These are phyloP conservation scores for Enteromius mattozi DNA, from an alignment of 2,797 vertebrate genomes.

Conservation along the genomic window DNA sequence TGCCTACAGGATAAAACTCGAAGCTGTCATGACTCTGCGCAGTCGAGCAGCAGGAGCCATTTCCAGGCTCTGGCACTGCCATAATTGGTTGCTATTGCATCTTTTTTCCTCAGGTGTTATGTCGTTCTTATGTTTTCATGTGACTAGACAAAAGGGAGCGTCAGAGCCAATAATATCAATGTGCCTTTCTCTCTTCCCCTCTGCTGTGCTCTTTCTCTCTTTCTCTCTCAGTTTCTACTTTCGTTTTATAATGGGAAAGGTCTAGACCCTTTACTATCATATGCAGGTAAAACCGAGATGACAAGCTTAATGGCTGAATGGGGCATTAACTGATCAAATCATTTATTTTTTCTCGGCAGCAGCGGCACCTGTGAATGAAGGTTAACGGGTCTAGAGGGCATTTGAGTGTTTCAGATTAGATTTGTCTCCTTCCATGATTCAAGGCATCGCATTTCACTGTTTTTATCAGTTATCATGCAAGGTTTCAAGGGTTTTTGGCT, in stretches of 20 bases:
- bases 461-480: conserved; percentile 16
- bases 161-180: conserved; percentile 12
- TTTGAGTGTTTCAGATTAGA: conserved; percentile 11
- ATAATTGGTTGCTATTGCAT: conserved; percentile 38
- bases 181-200: background rate
- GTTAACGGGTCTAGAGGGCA: conserved; percentile 27
- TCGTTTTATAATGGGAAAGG: conserved; percentile 22
- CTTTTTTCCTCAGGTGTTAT: conserved; percentile 31
- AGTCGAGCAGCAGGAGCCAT: background rate
- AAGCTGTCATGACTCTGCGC: conserved; percentile 21
- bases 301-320: conserved; percentile 20
- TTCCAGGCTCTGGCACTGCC: conserved; percentile 11
- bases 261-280: conserved; percentile 39
- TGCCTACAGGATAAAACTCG: conserved; percentile 15
- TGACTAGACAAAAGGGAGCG: conserved; percentile 22
- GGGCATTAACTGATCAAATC: conserved; percentile 34
- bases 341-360: conserved; percentile 17
- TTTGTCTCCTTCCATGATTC: conserved; percentile 3
- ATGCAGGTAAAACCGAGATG: conserved; percentile 37
- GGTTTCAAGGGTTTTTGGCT: background rate
- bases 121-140: conserved; percentile 31
- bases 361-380: conserved; percentile 23
- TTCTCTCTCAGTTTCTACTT: conserved; percentile 4
- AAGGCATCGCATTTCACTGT: background rate
- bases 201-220: background rate